Conservation (phyloP, 2,113 vertebrate species). For the Nothobranchius furzeri region DNA sequence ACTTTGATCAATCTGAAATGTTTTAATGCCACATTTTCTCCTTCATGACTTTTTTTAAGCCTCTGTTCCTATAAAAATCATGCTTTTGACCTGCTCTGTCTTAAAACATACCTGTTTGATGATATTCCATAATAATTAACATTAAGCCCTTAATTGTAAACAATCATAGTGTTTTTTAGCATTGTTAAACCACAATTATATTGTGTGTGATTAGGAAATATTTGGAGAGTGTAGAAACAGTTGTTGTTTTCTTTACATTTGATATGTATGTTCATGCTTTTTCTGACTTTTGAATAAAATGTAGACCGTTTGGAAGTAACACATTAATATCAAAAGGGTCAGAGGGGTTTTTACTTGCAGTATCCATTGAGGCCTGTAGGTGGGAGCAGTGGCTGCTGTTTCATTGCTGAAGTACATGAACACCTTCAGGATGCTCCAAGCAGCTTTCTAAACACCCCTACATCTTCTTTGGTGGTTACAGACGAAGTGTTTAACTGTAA, state of each 20-base stretch:
- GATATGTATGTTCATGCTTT: too few relatives aligned
- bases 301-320: not conserved
- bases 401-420: constrained; percentile 51
- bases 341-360: constrained; percentile 22
- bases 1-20: too few relatives aligned
- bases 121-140: too few relatives aligned
- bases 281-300: not conserved
- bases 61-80: not conserved
- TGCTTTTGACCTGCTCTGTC: not conserved
- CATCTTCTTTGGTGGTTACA: constrained; percentile 36
- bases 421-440: constrained; percentile 19
- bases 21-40: too few relatives aligned
- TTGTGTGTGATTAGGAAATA: too few relatives aligned
- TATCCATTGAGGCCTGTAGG: constrained; percentile 77
- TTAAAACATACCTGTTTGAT: too few relatives aligned
- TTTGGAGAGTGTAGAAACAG: not conserved
- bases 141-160: too few relatives aligned
- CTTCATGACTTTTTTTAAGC: not conserved
- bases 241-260: not conserved
- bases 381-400: constrained; percentile 90
- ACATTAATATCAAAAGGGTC: constrained; percentile 1
- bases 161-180: too few relatives aligned
- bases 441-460: constrained; percentile 12
- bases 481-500: constrained; percentile 14
- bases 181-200: too few relatives aligned